Percentiles rank a stretch among this genome's conserved stretches.
Evolutionary conservation across 2,113 vertebrate species (phyloP).

Genomic region (Gallinago paraguaiae): DNA sequence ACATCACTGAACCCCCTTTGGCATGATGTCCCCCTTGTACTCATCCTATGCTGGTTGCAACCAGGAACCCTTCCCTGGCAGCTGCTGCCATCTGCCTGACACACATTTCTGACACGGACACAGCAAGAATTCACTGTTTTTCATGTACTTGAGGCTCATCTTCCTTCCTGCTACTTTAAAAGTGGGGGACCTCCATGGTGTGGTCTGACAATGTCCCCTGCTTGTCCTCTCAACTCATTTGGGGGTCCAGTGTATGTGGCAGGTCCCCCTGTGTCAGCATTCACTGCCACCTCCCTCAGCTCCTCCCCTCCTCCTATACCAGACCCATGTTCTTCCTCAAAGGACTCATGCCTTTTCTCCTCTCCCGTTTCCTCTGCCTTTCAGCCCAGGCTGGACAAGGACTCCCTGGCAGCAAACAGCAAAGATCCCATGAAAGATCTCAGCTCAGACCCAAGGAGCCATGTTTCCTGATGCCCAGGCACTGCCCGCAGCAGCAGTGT

Average conservation of each 20-base stretch:
- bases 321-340: neutral
- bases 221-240: neutral
- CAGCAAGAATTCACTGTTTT: neutral
- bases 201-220: neutral
- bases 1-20: neutral
- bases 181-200: neutral
- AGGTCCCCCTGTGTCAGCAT: neutral
- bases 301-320: neutral
- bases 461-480: accelerated
- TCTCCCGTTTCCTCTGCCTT: neutral
- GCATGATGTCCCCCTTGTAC: neutral
- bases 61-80: neutral
- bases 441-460: neutral
- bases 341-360: neutral
- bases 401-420: neutral
- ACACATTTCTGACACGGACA: neutral
- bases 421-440: neutral
- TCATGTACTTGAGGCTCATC: neutral
- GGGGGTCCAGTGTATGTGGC: accelerated
- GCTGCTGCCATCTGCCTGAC: neutral
- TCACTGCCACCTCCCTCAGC: neutral
- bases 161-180: neutral
- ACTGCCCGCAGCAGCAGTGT: neutral
- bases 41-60: neutral
- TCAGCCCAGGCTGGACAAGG: neutral